Evolutionary conservation across 2,797 vertebrate genomes (phyloP).

Genomic region (Rousettus madagascariensis): DNA sequence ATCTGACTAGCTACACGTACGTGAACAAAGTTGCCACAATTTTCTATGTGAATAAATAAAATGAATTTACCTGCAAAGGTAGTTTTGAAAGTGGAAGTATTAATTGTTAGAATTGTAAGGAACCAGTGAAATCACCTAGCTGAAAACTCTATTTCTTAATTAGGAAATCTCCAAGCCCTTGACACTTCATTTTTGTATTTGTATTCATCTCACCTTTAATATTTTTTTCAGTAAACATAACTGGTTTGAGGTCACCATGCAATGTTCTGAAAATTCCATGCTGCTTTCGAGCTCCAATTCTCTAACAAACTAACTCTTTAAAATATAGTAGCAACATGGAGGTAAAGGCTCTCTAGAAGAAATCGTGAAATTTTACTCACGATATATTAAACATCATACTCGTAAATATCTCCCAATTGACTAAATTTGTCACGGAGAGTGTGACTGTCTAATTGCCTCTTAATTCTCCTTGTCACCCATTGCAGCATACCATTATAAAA

Average conservation of each 20-base stretch:
- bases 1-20: background rate
- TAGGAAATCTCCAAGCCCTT: background rate
- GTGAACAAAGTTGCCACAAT: background rate
- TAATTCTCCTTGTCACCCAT: background rate
- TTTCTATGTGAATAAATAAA: background rate
- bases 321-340: background rate
- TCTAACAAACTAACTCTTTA: background rate
- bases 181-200: background rate
- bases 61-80: background rate
- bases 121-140: background rate
- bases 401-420: background rate
- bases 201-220: background rate
- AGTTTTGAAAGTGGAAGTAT: background rate
- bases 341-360: background rate
- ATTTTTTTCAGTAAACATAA: background rate
- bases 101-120: background rate
- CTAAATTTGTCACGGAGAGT: background rate
- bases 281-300: background rate
- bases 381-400: background rate
- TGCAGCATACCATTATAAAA: background rate
- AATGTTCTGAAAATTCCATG: background rate
- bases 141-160: background rate
- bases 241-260: background rate
- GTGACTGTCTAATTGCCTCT: background rate
- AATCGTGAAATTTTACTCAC: background rate